Evolutionary conservation across 2,888 invertebrate genomes (phyloP).

Genomic region (Molorchus minor): DNA sequence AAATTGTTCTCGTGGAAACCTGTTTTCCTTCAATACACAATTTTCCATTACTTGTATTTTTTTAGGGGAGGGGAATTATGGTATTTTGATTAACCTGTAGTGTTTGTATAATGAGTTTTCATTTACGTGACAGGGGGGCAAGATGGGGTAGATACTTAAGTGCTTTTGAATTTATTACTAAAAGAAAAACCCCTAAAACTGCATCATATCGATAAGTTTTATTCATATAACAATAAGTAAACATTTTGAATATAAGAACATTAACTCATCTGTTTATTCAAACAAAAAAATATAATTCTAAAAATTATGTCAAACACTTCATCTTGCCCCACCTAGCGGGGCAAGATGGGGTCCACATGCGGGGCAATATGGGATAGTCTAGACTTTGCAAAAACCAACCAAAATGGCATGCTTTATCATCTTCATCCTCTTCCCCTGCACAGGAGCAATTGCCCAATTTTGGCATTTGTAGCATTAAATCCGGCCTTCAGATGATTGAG

Average conservation of each 20-base stretch:
- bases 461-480: constrained; percentile 3
- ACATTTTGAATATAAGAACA: constrained; percentile 1
- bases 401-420: constrained; percentile 5
- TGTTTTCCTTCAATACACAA: too few relatives aligned
- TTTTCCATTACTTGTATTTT: too few relatives aligned
- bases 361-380: constrained; percentile 6
- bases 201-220: not conserved
- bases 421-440: constrained; percentile 14
- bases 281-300: constrained; percentile 5
- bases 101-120: not conserved
- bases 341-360: constrained; percentile 4
- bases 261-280: constrained; percentile 3
- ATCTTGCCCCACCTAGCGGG: constrained; percentile 10
- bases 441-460: constrained; percentile 7
- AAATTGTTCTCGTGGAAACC: too few relatives aligned
- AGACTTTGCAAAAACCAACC: not conserved
- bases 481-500: constrained; percentile 10
- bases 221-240: not conserved
- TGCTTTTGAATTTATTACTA: constrained; percentile 1
- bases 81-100: too few relatives aligned
- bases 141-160: constrained; percentile 2
- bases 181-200: not conserved
- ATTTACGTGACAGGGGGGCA: not conserved
- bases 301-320: constrained; percentile 12
- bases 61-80: too few relatives aligned